Evolutionary conservation across 2,797 vertebrate species (phyloP).

Genomic region (Phaenicophaeus curvirostris): DNA sequence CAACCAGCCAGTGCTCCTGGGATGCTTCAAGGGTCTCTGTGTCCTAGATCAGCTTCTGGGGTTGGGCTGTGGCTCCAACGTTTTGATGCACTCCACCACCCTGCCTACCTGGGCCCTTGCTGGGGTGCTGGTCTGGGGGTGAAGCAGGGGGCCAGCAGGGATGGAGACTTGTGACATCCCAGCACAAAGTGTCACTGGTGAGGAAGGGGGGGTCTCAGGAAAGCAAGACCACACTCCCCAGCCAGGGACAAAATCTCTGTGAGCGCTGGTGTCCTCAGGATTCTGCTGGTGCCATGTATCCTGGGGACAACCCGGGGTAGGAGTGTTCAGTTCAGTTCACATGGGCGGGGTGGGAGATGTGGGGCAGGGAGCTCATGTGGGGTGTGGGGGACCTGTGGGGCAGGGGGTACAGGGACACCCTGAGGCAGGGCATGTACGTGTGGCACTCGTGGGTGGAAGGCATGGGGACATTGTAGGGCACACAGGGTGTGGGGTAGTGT

Average conservation of each 20-base stretch:
- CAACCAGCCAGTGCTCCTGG: not conserved
- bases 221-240: not conserved
- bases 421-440: fast-evolving
- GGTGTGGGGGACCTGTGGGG: too few species aligned
- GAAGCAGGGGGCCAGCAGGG: too few species aligned
- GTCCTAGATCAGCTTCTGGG: not conserved
- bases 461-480: fast-evolving
- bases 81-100: fast-evolving
- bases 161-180: not conserved
- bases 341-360: fast-evolving
- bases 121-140: fast-evolving
- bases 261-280: not conserved
- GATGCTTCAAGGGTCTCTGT: fast-evolving
- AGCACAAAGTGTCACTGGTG: not conserved
- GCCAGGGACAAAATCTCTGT: not conserved
- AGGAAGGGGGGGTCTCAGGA: fast-evolving
- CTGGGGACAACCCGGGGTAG: not conserved
- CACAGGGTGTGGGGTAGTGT: not conserved
- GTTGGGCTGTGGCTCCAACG: not conserved
- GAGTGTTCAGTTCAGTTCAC: too few species aligned
- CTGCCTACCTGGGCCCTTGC: not conserved
- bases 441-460: not conserved
- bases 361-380: not conserved
- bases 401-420: not conserved
- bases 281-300: fast-evolving